Conservation (phyloP, 2,113 vertebrate genomes). For the Cyanocitta stelleri region DNA sequence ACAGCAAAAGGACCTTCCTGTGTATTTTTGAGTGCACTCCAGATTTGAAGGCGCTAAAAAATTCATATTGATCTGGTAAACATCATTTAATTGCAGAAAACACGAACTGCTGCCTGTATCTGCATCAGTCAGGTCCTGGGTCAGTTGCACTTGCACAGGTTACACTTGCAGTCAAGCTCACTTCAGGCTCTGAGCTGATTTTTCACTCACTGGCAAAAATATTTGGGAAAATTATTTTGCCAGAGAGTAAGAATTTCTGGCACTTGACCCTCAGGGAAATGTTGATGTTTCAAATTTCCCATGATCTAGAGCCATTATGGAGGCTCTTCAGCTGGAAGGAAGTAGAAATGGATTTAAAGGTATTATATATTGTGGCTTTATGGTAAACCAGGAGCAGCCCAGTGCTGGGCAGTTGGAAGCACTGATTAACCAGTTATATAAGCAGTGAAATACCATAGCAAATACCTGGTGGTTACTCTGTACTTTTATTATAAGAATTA, state of each 20-base stretch:
- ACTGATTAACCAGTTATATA: not conserved
- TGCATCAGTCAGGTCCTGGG: rapidly evolving
- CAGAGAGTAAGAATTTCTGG: not conserved
- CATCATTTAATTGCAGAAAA: not conserved
- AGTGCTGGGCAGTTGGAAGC: not conserved
- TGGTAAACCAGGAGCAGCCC: not conserved
- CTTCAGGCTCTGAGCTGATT: not conserved
- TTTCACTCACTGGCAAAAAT: not conserved
- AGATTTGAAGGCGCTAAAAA: not conserved
- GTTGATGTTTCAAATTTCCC: not conserved
- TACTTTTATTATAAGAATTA: not conserved
- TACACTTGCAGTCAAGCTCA: not conserved
- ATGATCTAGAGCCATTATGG: not conserved
- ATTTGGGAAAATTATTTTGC: not conserved
- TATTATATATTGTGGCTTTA: not conserved
- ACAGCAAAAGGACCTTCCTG: not conserved
- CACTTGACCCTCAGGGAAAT: not conserved
- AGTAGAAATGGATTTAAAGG: not conserved
- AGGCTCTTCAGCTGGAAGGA: not conserved
- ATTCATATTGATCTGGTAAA: not conserved
- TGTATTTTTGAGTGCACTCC: not conserved
- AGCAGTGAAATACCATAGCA: not conserved
- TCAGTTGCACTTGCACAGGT: not conserved
- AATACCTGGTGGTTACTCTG: not conserved
- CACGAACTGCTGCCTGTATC: not conserved